Percentiles rank a stretch among this genome's conserved stretches.
Evolutionary conservation across 2,797 vertebrate species (phyloP).

Genomic region (Sarcoramphus papa): DNA sequence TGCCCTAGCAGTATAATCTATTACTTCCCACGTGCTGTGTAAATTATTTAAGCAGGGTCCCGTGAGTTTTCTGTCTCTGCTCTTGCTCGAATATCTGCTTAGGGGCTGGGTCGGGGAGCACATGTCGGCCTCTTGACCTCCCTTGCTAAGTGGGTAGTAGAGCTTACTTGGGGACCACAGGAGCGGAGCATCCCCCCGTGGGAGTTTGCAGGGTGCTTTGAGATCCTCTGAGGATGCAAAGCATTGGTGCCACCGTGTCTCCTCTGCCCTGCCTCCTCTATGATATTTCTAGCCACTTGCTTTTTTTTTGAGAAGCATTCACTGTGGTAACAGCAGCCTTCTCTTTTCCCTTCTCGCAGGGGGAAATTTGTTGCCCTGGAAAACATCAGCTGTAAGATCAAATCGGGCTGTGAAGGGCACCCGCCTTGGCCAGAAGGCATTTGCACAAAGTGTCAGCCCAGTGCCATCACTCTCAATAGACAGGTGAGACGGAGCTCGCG

Average conservation of each 20-base stretch:
- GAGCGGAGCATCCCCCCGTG: rapidly evolving
- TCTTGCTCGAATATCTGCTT: background rate
- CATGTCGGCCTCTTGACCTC: background rate
- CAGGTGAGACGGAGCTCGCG: constrained; percentile 76
- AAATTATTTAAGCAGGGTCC: background rate
- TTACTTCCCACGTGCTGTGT: background rate
- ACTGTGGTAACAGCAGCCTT: background rate
- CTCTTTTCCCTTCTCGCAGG: constrained; percentile 64
- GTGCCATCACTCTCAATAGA: constrained; percentile 96
- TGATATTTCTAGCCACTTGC: background rate
- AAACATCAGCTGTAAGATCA: constrained; percentile 99
- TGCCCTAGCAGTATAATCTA: background rate
- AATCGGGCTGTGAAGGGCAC: constrained; percentile 97
- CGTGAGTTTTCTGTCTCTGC: background rate
- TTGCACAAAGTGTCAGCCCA: constrained; percentile 98
- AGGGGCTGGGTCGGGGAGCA: background rate
- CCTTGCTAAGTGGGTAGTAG: background rate
- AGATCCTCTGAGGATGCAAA: background rate
- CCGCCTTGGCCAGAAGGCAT: constrained; percentile 97
- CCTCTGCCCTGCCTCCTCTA: background rate
- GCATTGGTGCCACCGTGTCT: background rate
- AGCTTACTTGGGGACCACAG: background rate
- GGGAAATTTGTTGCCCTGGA: constrained; percentile 98
- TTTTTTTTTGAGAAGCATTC: background rate
- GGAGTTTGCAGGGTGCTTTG: background rate